phyloP scores from a whole-genome alignment of 2,113 vertebrate genomes.

The Trematomus loennbergii region DNA sequence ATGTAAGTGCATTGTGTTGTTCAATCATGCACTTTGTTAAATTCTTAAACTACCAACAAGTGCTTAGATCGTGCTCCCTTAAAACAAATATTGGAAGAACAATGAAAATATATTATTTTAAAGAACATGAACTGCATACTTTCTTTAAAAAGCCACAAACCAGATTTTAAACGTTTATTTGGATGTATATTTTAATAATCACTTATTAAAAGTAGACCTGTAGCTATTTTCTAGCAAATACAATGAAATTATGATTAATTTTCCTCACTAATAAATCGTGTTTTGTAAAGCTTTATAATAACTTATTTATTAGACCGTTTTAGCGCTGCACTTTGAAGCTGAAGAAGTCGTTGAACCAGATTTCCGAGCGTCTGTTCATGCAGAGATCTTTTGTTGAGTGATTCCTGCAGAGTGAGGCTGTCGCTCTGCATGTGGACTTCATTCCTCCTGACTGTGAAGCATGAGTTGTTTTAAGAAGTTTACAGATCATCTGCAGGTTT shows the following conservation, averaged over 20 bases:
- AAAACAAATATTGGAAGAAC: too few relatives aligned
- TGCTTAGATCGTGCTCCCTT: too few relatives aligned
- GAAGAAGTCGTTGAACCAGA: conserved; percentile 51
- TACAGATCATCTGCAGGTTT: conserved; percentile 17
- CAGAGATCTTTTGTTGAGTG: background rate
- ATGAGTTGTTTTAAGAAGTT: conserved; percentile 51
- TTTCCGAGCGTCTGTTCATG: conserved; percentile 4
- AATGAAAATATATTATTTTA: background rate
- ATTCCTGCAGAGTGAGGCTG: background rate
- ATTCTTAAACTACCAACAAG: background rate
- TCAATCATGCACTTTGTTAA: background rate
- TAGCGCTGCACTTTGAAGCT: background rate
- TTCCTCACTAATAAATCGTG: background rate
- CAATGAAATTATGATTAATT: background rate
- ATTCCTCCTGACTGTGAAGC: background rate
- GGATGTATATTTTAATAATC: too few relatives aligned
- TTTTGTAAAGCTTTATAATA: background rate
- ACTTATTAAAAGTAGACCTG: too few relatives aligned
- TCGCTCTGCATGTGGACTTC: background rate
- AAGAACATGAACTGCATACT: too few relatives aligned
- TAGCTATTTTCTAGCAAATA: too few relatives aligned
- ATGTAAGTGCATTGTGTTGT: background rate
- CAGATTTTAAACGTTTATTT: too few relatives aligned
- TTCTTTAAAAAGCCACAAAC: background rate
- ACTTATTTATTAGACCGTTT: background rate